Conservation (phyloP, 2,113 vertebrate genomes). For the Axis porcinus region DNA sequence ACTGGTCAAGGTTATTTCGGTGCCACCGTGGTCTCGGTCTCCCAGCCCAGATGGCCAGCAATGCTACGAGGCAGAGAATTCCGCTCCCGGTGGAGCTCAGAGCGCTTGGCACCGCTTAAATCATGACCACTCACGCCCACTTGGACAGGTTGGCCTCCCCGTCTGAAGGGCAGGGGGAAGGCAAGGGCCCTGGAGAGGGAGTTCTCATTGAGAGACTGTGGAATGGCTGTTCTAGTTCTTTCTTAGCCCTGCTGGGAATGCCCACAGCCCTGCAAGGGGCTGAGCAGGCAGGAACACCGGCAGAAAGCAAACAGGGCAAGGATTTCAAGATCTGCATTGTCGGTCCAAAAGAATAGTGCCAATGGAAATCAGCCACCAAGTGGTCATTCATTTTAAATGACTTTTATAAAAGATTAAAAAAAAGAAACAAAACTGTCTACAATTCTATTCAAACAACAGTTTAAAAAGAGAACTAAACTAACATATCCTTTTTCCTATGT, state of each 20-base stretch:
- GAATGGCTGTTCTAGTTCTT: not conserved
- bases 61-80: slow-evolving; percentile 54
- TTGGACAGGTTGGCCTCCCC: slow-evolving; percentile 41
- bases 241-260: not conserved
- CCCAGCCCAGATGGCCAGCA: slow-evolving; percentile 74
- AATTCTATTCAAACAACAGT: not conserved
- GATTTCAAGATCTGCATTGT: not conserved
- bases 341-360: not conserved
- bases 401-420: not conserved
- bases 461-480: not conserved
- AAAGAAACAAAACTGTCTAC: not conserved
- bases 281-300: not conserved
- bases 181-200: slow-evolving; percentile 25
- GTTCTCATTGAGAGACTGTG: not conserved
- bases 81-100: slow-evolving; percentile 16
- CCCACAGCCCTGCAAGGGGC: not conserved
- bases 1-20: slow-evolving; percentile 68
- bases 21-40: slow-evolving; percentile 47
- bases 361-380: slow-evolving; percentile 45
- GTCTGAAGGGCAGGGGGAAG: slow-evolving; percentile 51
- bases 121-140: slow-evolving; percentile 51
- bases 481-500: not conserved
- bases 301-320: not conserved
- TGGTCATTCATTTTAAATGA: not conserved
- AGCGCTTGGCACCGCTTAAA: slow-evolving; percentile 54